These are phyloP conservation scores for Lepus townsendii DNA, from an alignment of 2,797 vertebrate genomes.

Conservation along the genomic window DNA sequence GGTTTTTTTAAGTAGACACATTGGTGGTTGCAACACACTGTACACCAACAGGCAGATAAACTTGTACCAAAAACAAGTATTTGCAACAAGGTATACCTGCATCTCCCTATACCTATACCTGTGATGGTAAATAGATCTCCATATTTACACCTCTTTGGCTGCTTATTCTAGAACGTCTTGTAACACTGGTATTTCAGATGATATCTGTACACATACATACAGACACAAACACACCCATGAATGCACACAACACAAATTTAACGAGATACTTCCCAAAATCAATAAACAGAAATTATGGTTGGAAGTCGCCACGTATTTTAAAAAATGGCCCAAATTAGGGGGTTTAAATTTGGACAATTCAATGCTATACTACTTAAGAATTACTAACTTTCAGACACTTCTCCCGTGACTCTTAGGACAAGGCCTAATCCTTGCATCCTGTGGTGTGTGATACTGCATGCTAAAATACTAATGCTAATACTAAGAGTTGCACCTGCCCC, in stretches of 20 bases:
- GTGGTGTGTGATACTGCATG: background rate
- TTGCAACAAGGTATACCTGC: background rate
- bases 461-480: background rate
- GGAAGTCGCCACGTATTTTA: background rate
- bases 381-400: background rate
- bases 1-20: no score
- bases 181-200: background rate
- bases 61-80: background rate
- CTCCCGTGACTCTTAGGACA: background rate
- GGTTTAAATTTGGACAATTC: background rate
- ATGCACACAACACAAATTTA: background rate
- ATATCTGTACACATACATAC: background rate
- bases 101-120: background rate
- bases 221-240: background rate
- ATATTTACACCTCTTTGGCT: background rate
- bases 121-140: background rate
- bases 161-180: background rate
- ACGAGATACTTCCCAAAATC: background rate
- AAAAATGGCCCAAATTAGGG: background rate
- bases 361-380: background rate
- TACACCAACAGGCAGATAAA: background rate
- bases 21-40: background rate
- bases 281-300: background rate
- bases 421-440: background rate
- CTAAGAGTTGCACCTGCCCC: background rate